Evolutionary conservation across 2,113 vertebrate genomes (phyloP).

Genomic region (Pteropus alecto): DNA sequence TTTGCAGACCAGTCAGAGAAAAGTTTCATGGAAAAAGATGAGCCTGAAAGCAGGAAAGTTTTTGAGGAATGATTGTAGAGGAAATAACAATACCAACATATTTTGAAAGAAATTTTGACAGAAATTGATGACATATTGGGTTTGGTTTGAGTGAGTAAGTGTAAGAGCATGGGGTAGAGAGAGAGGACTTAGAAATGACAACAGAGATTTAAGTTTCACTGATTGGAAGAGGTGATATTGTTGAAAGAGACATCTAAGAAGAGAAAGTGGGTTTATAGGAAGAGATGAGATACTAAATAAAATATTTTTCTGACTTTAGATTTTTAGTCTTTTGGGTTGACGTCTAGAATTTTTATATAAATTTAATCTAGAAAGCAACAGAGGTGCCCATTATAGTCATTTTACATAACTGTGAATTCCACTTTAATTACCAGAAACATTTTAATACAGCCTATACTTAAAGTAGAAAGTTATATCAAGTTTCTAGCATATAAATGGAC

Average conservation of each 20-base stretch:
- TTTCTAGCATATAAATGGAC: not conserved
- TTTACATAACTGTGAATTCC: not conserved
- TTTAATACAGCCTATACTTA: not conserved
- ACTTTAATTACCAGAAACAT: not conserved
- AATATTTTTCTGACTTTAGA: not conserved
- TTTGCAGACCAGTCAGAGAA: not conserved
- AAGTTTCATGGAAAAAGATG: not conserved
- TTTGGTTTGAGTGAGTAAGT: not conserved
- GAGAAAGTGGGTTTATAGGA: not conserved
- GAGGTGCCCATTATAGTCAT: not conserved
- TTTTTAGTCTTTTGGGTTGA: not conserved
- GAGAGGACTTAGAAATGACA: not conserved
- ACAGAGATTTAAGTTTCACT: not conserved
- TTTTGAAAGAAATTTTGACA: not conserved
- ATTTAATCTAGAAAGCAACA: conserved; percentile 27
- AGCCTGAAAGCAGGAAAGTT: not conserved
- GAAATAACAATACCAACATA: not conserved
- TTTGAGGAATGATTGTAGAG: not conserved
- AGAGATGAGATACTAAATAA: not conserved
- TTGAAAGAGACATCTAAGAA: not conserved
- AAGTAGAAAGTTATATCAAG: not conserved
- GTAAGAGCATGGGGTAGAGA: not conserved
- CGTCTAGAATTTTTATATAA: not conserved
- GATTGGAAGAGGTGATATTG: not conserved
- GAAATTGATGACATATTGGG: not conserved